A percentile compares a stretch with the other conserved stretches of the same genome.
Evolutionary conservation across 2,113 vertebrate species (phyloP).

Genomic region (Ranitomeya variabilis): DNA sequence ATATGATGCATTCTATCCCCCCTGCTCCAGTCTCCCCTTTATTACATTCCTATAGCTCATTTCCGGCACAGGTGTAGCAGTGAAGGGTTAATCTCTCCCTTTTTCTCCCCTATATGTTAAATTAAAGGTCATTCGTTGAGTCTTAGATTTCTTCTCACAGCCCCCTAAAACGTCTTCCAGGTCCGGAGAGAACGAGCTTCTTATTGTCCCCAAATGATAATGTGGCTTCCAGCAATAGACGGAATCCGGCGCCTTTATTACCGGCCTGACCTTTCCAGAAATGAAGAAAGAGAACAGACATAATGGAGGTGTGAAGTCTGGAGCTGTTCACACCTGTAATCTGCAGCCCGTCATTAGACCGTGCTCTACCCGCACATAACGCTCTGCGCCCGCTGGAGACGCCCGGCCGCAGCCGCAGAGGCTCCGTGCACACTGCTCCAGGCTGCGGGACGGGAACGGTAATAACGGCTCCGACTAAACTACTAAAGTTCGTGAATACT

Average conservation of each 20-base stretch:
- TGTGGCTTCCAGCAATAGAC: constrained; percentile 20
- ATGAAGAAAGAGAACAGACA: constrained; percentile 15
- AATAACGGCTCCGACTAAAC: no score
- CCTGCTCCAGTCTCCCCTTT: neutral
- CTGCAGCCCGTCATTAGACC: neutral
- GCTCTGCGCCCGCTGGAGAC: neutral
- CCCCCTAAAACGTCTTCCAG: neutral
- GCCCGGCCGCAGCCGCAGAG: no score
- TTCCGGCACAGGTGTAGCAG: no score
- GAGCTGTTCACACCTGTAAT: neutral
- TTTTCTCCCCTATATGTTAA: neutral
- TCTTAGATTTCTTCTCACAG: neutral
- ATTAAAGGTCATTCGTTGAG: constrained; percentile 3
- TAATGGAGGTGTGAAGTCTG: neutral
- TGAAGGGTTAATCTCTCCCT: constrained; percentile 23
- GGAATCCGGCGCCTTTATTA: constrained; percentile 44
- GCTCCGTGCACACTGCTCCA: no score
- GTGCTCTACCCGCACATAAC: neutral
- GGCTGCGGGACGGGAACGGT: no score
- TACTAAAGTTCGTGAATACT: no score
- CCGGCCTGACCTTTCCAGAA: constrained; percentile 44
- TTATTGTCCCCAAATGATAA: constrained; percentile 60
- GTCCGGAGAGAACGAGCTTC: neutral
- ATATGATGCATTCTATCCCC: no score
- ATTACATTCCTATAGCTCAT: neutral